Conservation (phyloP, 2,888 invertebrate genomes). For the Rhamnusium bicolor region DNA sequence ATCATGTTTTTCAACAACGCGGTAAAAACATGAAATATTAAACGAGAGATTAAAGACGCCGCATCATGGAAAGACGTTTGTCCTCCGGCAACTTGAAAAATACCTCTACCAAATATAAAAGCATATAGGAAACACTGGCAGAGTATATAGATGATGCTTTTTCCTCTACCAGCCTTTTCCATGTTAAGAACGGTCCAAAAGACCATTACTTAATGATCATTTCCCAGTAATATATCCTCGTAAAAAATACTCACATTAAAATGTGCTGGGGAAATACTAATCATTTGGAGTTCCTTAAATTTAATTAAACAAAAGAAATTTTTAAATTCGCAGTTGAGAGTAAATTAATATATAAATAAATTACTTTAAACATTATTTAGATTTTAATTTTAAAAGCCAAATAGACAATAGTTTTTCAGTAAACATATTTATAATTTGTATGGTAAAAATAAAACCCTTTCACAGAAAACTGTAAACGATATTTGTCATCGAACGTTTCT, state of each 20-base stretch:
- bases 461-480: too few relatives aligned
- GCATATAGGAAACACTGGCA: conserved; percentile 62
- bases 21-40: conserved; percentile 68
- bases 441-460: too few relatives aligned
- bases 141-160: conserved; percentile 65
- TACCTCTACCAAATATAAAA: conserved; percentile 65
- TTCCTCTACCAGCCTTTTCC: conserved; percentile 63
- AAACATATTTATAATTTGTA: too few relatives aligned
- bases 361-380: too few relatives aligned
- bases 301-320: conserved; percentile 9
- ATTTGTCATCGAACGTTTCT: too few relatives aligned
- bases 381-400: too few relatives aligned
- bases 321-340: background rate
- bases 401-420: too few relatives aligned
- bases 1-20: conserved; percentile 66
- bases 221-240: conserved; percentile 24
- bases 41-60: conserved; percentile 68
- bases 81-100: conserved; percentile 65
- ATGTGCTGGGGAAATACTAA: background rate
- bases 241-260: conserved; percentile 26
- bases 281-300: background rate
- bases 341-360: background rate
- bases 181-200: conserved; percentile 56
- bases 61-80: conserved; percentile 65
- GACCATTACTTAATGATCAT: conserved; percentile 40